These are phyloP conservation scores for Meliscaeva auricollis DNA, from an alignment of 2,888 invertebrate genomes.

Conservation along the genomic window DNA sequence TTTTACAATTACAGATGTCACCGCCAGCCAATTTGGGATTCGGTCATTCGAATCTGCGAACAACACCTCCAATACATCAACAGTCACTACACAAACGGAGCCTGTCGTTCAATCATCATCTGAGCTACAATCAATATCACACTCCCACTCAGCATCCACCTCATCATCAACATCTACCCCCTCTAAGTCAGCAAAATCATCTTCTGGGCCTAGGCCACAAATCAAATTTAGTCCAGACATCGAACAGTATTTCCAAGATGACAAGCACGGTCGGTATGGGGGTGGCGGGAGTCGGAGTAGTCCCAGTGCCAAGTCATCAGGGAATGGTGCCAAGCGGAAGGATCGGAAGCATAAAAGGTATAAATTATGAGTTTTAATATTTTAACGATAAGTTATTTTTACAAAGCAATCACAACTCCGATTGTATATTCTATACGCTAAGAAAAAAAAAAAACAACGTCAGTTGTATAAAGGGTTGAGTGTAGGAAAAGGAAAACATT, in stretches of 20 bases:
- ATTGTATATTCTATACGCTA: too few species aligned
- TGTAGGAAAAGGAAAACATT: too few species aligned
- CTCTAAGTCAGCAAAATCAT: conserved; percentile 87
- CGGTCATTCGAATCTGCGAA: conserved; percentile 82
- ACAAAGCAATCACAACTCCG: too few species aligned
- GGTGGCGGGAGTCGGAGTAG: conserved; percentile 76
- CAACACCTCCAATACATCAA: conserved; percentile 85
- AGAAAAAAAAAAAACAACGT: too few species aligned
- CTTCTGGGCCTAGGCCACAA: conserved; percentile 83
- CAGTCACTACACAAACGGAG: conserved; percentile 88
- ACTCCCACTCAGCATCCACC: conserved; percentile 84
- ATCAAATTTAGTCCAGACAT: conserved; percentile 84
- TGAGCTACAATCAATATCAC: conserved; percentile 88
- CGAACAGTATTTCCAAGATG: conserved; percentile 86
- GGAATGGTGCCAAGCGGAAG: conserved; percentile 85
- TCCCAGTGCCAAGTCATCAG: conserved; percentile 78
- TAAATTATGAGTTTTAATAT: neutral
- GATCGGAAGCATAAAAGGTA: conserved; percentile 86
- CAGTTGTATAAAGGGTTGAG: too few species aligned
- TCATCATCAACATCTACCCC: conserved; percentile 85
- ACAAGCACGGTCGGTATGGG: conserved; percentile 79
- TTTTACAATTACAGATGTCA: conserved; percentile 86
- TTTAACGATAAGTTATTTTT: neutral
- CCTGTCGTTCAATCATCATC: conserved; percentile 89
- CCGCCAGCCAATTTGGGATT: conserved; percentile 84